phyloP scores from a whole-genome alignment of 2,888 invertebrate genomes.

The Caenorhabditis virilis region DNA sequence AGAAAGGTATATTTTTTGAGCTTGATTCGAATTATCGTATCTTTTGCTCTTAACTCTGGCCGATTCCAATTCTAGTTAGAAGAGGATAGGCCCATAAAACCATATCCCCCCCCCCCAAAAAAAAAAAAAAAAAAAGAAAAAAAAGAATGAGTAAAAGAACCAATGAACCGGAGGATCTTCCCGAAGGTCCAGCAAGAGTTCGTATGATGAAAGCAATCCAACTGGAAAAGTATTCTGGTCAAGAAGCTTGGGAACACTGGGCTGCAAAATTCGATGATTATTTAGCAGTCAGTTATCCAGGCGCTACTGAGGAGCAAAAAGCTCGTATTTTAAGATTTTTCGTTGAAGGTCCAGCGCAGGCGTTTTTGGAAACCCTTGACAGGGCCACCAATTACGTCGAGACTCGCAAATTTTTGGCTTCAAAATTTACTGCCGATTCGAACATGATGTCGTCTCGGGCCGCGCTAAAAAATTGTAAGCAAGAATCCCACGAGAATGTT shows the following conservation, averaged over 20 bases:
- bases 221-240: background rate
- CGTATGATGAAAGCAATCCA: background rate
- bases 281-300: background rate
- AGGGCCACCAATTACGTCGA: background rate
- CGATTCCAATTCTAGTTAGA: too few relatives aligned
- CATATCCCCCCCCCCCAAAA: too few relatives aligned
- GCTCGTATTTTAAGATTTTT: conserved; percentile 1
- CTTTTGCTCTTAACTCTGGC: too few relatives aligned
- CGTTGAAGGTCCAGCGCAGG: background rate
- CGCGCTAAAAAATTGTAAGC: background rate
- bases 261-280: background rate
- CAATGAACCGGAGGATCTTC: too few relatives aligned
- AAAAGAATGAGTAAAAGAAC: too few relatives aligned
- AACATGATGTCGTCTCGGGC: background rate
- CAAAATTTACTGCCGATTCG: background rate
- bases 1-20: too few relatives aligned
- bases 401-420: background rate
- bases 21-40: too few relatives aligned
- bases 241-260: background rate
- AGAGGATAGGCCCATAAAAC: too few relatives aligned
- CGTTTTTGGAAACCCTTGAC: background rate
- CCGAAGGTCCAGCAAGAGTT: too few relatives aligned
- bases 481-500: background rate
- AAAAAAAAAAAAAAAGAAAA: too few relatives aligned
- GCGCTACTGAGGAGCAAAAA: background rate